These are phyloP conservation scores for Stichodactyla mertensii DNA, from an alignment of 64 coral and sea anemone species.

Conservation along the genomic window DNA sequence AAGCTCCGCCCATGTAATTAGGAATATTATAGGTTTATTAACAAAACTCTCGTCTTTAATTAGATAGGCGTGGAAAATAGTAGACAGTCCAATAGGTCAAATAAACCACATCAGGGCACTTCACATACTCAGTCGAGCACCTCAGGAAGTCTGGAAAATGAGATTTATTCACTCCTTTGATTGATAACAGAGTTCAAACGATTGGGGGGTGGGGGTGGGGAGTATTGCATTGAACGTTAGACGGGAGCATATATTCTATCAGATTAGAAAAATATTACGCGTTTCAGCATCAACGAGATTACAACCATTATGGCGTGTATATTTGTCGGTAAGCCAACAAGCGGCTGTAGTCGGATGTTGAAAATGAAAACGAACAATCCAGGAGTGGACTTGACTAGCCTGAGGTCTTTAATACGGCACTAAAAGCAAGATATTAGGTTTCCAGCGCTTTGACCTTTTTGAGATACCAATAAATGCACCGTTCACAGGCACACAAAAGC, in stretches of 20 bases:
- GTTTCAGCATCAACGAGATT: not conserved
- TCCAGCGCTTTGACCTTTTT: not conserved
- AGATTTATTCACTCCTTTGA: not conserved
- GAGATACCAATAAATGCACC: not conserved
- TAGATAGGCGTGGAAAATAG: conserved; percentile 1
- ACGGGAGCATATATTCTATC: not conserved
- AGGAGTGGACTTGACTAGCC: not conserved
- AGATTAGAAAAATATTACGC: not conserved
- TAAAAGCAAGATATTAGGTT: not conserved
- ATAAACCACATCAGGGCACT: not conserved
- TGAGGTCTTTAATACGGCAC: not conserved
- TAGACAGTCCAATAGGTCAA: not conserved
- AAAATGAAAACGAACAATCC: not conserved
- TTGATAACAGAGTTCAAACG: not conserved
- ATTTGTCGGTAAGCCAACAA: not conserved
- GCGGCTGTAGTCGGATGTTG: not conserved
- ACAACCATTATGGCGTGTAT: not conserved
- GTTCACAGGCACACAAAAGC: not conserved
- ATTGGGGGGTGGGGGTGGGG: not conserved
- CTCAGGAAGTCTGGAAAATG: conserved; percentile 17
- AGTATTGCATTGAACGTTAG: not conserved
- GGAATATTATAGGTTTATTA: not conserved
- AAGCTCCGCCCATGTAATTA: conserved; percentile 24
- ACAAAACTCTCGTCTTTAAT: not conserved
- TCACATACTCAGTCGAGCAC: not conserved